Evolutionary conservation across 1,140 invertebrate genomes (phyloP).

Genomic region (Agrypnia vestita): DNA sequence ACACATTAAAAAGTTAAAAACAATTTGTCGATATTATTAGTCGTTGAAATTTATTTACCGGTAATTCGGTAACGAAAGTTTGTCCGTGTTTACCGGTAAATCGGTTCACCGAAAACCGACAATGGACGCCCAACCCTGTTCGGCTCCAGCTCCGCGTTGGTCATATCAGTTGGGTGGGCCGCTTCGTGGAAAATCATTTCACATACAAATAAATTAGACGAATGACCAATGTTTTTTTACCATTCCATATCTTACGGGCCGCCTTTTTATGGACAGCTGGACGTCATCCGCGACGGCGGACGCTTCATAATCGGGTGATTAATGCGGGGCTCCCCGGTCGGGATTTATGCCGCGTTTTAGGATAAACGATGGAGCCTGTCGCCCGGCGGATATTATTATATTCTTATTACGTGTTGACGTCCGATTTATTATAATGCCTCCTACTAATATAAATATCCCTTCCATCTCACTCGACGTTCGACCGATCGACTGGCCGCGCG

Average conservation of each 20-base stretch:
- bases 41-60: no score
- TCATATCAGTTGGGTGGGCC: neutral
- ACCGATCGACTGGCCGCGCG: no score
- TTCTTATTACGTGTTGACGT: constrained; percentile 41
- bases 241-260: constrained; percentile 19
- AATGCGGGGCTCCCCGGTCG: constrained; percentile 5
- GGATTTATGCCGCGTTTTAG: constrained; percentile 24
- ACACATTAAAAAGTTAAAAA: no score
- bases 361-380: neutral
- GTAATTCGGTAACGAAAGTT: no score
- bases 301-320: constrained; percentile 27
- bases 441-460: neutral
- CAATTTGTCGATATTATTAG: no score
- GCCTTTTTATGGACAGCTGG: constrained; percentile 11
- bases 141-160: neutral
- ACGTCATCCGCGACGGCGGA: constrained; percentile 21
- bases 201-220: constrained; percentile 30
- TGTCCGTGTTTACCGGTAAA: no score
- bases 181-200: constrained; percentile 34
- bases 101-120: no score
- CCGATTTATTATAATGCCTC: constrained; percentile 6
- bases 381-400: neutral
- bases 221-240: constrained; percentile 22
- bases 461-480: no score
- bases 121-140: neutral